Base-by-base conservation (phyloP, 2,888 invertebrate genomes). In the Ernsta delagoae region DNA sequence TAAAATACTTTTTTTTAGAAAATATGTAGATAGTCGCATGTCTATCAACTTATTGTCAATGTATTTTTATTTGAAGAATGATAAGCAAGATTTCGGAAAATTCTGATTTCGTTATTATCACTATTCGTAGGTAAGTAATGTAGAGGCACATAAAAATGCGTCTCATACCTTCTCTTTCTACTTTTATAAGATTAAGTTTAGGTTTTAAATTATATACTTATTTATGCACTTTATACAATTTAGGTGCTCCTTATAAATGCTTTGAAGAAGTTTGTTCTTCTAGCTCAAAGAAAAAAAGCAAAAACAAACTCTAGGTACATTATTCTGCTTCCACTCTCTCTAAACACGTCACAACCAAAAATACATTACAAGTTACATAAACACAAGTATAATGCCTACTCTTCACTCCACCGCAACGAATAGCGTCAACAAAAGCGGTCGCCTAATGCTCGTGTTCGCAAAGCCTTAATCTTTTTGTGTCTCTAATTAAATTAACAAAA, bases 401-500 rank as follows among this genome's bases (percentile, higher is more conserved):
- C 56, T 67, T 66, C 67, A 63, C 62, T 53, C 65, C 70, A 64
- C 71, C 72, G 70, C 73, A 75, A 72, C 79, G 77, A 81, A 81
- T 78, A 83, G 81, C 84, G 83, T 79, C 84, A 85, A 89, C 87
- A 89, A 90, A 89, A 89, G 88, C 86, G 83, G 83, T 84, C 85
- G 83, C 85, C 83, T 90, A 92, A 92, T 89, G 90, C 89, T 80
- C 84, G 83, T 89, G 88, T 91, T 85, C 90, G 87, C 84, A 79
- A 79, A 78, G 81, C 89, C 88, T 90, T 93, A 92, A 93, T 93
- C 93, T 93, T 93, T 93, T 93, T 93, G 93, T 92, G 88, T 87
- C 89, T 89, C 92, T 93, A 92, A 93, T 93, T 93, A 93, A 93
- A 93, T 93, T 93, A 93, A 88, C 92, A 88, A 92, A 92, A 90